Base-by-base conservation (phyloP, 2,797 vertebrate genomes). In the Chaunax sp. region DNA sequence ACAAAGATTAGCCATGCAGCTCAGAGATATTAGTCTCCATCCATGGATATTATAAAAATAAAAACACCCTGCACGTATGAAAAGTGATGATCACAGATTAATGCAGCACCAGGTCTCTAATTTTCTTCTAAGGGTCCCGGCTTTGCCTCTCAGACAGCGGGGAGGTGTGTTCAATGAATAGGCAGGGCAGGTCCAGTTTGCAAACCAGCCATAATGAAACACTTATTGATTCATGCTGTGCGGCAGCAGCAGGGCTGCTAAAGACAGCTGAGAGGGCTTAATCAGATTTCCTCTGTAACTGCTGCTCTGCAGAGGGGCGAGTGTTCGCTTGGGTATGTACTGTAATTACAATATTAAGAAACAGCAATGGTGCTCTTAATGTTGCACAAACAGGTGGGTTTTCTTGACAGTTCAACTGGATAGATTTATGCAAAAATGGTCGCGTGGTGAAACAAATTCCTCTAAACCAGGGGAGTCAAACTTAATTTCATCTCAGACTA, bases 221-320 rank as follows among this genome's bases (percentile, higher is more conserved):
- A 66, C 40, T 55, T 79, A 83, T 69, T 53, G 80, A 84, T 77
- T 81, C 55, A 56, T 45, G 68, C 51, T 46, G 59, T 55, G 58
- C 38, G 9, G 8, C 55, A 59, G 64, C 47, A 72, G 61, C 71
- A 61, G 23, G 28, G 40, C 53, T 69, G 64, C 55, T 78, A 25
- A 33, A 74, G 61, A 77, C 23, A 43, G 62, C 46, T 18, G 47
- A 55, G 56, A 51, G 30, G 46, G 37, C 72, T 61, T 77, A 64
- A 86, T 84, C 52, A 68, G 43, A 77, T 84, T 78, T 64, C 30
- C 51, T 53, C 47, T 60, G 20, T 58, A 20, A 49, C 52, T 59
- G 60, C 64, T 69, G 60, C 6, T 3, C 64, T 78, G 58, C 18
- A 44, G 23, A 37, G 38, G 57, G 11, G 63, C 20, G 59, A 53